Evolutionary conservation across 1,140 invertebrate genomes (phyloP), one percentile per base, ranked within the genome.

Genomic region (Temnothorax longispinosus): DNA sequence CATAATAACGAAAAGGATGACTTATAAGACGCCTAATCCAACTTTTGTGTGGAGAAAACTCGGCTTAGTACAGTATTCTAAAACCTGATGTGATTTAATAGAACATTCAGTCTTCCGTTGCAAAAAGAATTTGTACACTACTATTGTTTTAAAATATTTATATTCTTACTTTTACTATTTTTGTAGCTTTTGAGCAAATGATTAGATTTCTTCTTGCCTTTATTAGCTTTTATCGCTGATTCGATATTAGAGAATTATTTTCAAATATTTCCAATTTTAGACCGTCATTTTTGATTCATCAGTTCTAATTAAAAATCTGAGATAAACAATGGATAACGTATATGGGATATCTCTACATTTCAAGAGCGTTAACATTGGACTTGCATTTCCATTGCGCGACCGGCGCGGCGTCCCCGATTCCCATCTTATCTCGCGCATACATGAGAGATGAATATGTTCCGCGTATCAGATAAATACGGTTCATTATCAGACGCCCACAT

Each of bases 381-480:
- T 50, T 56, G 50, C 18, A 21, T 56, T 58, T 41, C 27, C 27
- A 47, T 72, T 35, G 21, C 41, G 52, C 13, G 0, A 38, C 41
- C 8, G 21, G 10, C 35, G 18, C 27, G n/a, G 27, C 27, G 27
- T 27, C 27, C n/a, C 50, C 27, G 47, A 60, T 62, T 27, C 6
- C 7, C 27, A 60, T 75, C 69, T 84, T 71, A 75, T 82, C 62
- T 65, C 21, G 64, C 32, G 6, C 11, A 27, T 82, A 35, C 69
- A 74, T 1, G 35, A 44, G 6, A 38, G 41, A 75, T 35, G 69
- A 62, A 64, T 52, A 27, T 13, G 44, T 60, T 62, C n/a, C 60
- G 41, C n/a, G 32, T 84, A 84, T 75, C 69, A 38, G 69, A 75
- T 75, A 75, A 84, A 84, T 38, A 60, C 50, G n/a, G n/a, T 27